Evolutionary conservation across 2,888 invertebrate genomes (phyloP).

Genomic region (Clistopyga incitator): DNA sequence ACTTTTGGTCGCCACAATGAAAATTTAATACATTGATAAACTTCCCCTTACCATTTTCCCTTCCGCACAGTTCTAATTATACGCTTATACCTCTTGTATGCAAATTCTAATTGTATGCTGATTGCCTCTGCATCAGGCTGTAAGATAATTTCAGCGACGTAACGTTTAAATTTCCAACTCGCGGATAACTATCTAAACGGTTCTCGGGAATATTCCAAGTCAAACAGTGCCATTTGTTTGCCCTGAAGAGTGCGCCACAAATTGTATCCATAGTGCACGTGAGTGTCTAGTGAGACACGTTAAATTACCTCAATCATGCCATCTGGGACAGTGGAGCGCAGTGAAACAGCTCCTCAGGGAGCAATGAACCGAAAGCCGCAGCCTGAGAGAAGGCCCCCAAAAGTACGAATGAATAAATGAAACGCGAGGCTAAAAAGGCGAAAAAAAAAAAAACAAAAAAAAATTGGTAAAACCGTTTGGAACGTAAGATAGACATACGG

Average conservation of each 20-base stretch:
- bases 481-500: conserved; percentile 42
- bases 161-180: background rate
- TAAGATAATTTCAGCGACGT: background rate
- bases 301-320: conserved; percentile 20
- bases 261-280: background rate
- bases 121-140: background rate
- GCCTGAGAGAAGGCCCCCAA: conserved; percentile 24
- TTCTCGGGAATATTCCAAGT: background rate
- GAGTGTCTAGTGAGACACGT: background rate
- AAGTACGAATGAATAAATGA: conserved; percentile 49
- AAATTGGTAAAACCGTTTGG: conserved; percentile 25
- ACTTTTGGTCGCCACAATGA: too few relatives aligned
- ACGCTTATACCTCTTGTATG: background rate
- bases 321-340: background rate
- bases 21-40: background rate
- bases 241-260: background rate
- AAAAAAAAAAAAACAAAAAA: conserved; percentile 10
- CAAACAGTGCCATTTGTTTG: background rate
- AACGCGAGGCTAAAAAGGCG: conserved; percentile 10
- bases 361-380: conserved; percentile 14
- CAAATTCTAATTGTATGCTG: background rate
- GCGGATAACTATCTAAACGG: background rate
- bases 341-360: background rate
- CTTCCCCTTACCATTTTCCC: background rate
- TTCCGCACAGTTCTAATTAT: background rate